phyloP scores from a whole-genome alignment of 2,797 vertebrate genomes.

The Vultur gryphus region DNA sequence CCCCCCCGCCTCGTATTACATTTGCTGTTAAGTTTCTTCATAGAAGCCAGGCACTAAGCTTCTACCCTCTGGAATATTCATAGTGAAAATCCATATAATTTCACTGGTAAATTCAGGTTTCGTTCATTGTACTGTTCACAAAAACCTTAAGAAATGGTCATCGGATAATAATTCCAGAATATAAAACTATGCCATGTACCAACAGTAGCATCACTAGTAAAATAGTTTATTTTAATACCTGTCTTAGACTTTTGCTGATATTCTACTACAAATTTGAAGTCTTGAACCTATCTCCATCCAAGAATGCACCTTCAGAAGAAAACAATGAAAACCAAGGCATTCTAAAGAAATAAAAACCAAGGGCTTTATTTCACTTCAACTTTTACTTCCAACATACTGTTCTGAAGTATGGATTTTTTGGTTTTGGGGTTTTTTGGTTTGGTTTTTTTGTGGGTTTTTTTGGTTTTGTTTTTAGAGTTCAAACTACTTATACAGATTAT shows the following conservation, averaged over 20 bases:
- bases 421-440: fast-evolving
- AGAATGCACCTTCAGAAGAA: neutral
- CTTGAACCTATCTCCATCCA: neutral
- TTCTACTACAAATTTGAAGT: neutral
- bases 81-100: neutral
- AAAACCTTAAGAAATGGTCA: neutral
- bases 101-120: neutral
- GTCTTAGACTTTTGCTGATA: neutral
- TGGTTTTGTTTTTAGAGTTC: neutral
- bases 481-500: neutral
- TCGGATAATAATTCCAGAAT: neutral
- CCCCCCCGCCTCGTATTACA: fast-evolving
- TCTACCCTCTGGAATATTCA: neutral
- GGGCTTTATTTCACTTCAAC: neutral
- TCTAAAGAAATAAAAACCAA: neutral
- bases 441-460: neutral
- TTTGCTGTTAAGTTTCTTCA: neutral
- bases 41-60: neutral
- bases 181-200: neutral
- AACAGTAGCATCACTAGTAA: neutral
- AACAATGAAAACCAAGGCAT: neutral
- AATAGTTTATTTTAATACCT: neutral
- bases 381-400: neutral
- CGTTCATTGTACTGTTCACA: neutral
- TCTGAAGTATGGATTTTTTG: neutral